A percentile compares a stretch with the other conserved stretches of the same genome.
phyloP scores from a whole-genome alignment of 2,888 invertebrate genomes.

The Heteromyza rotundicornis region DNA sequence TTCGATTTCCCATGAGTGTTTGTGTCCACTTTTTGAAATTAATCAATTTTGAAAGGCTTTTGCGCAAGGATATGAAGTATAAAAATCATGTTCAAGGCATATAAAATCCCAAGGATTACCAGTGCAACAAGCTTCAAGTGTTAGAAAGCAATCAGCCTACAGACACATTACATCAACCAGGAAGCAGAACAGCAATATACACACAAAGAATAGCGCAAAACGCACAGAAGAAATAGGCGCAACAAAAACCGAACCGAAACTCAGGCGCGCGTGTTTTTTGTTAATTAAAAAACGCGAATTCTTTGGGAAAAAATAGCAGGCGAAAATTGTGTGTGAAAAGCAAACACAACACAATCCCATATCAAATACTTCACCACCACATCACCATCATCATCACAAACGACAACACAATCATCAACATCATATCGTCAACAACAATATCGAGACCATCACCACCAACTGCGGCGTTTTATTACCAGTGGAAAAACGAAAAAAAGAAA shows the following conservation, averaged over 20 bases:
- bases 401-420: neutral
- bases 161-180: neutral
- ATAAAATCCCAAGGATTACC: constrained; percentile 26
- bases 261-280: constrained; percentile 7
- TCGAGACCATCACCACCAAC: neutral
- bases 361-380: too few relatives aligned
- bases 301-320: neutral
- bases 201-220: neutral
- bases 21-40: too few relatives aligned
- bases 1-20: too few relatives aligned
- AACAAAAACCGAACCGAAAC: too few relatives aligned
- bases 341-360: constrained; percentile 5
- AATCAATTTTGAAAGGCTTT: constrained; percentile 45
- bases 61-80: neutral
- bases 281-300: constrained; percentile 25
- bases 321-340: constrained; percentile 16
- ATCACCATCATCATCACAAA: too few relatives aligned
- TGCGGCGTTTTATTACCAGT: neutral
- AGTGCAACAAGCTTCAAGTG: constrained; percentile 28
- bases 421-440: neutral
- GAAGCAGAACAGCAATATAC: neutral
- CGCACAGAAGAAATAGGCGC: too few relatives aligned
- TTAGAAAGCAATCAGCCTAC: neutral
- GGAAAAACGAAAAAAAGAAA: too few relatives aligned
- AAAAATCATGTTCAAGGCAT: constrained; percentile 12